Percentiles rank a stretch among this genome's conserved stretches.
These are phyloP conservation scores for Pachypeltis micranthus DNA, from an alignment of 1,140 invertebrate species.

Conservation along the genomic window DNA sequence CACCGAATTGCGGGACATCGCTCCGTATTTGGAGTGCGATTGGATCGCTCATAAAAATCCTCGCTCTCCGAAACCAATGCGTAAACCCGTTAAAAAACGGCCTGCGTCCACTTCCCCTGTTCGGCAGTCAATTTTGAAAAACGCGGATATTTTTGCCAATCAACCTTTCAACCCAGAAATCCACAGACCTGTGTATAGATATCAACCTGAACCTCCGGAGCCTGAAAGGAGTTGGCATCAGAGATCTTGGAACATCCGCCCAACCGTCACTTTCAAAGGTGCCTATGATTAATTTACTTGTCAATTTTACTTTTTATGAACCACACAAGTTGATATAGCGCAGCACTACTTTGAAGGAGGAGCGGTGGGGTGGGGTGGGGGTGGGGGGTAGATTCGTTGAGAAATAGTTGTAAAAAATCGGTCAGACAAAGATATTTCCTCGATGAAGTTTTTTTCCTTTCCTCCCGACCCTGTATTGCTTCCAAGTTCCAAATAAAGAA, in stretches of 20 bases:
- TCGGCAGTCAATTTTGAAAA: slow-evolving; percentile 46
- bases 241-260: slow-evolving; percentile 34
- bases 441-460: too few relatives aligned
- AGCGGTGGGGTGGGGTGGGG: too few relatives aligned
- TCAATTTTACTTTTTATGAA: too few relatives aligned
- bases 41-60: slow-evolving; percentile 67
- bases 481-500: too few relatives aligned
- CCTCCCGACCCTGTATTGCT: too few relatives aligned
- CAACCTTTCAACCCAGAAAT: slow-evolving; percentile 59
- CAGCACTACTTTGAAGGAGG: too few relatives aligned
- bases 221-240: slow-evolving; percentile 21
- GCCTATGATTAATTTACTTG: slow-evolving; percentile 32
- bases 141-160: slow-evolving; percentile 46
- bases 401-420: too few relatives aligned
- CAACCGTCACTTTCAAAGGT: slow-evolving; percentile 68
- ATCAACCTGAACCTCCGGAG: slow-evolving; percentile 43
- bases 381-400: too few relatives aligned
- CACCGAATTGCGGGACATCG: slow-evolving; percentile 59
- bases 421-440: too few relatives aligned
- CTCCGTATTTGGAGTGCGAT: slow-evolving; percentile 57
- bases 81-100: slow-evolving; percentile 43
- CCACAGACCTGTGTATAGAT: slow-evolving; percentile 61
- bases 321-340: too few relatives aligned
- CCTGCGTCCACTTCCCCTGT: slow-evolving; percentile 36
- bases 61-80: slow-evolving; percentile 30